Evolutionary conservation across 2,888 invertebrate genomes (phyloP), one percentile per base, ranked within the genome.

Genomic region (Phorcus lineatus): DNA sequence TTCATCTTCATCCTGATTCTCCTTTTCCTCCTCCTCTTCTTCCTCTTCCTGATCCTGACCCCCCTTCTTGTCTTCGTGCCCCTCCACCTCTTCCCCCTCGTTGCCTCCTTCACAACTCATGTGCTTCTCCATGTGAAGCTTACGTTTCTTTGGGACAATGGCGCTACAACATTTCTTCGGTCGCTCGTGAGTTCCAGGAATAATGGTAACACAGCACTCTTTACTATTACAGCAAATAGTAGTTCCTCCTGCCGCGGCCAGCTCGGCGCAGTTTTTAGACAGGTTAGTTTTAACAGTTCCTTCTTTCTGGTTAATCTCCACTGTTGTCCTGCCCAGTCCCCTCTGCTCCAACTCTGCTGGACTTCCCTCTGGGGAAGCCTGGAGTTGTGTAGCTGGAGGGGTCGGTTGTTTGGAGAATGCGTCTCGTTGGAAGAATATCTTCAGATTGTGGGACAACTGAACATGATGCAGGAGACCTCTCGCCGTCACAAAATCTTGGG

Each of bases 81-180:
- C 36, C 28, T 70, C 31, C 13, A 1, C 77, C 53, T 36, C 70
- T n/a, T 28, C 28, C 74, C 31, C 54, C 70, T 67, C 22, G n/a
- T 22, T 47, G 16, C 54, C 52, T 19, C 75, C 40, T 62, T 74
- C 74, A 19, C 24, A 13, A 22, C 36, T 55, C 88, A 86, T 67
- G 86, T 88, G 79, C 22, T 80, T 79, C 79, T 89, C 90, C 87
- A 92, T 89, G 84, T 92, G 91, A 6, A 89, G 85, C 62, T 91
- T 91, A 11, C 92, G 86, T 80, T 91, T 91, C 83, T 91, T 91
- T 2, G 92, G 92, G 24, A 91, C 85, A 7, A 92, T 89, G 6
- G 91, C 88, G 82, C 87, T 90, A 84, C 92, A 92, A 81, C 92
- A 92, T 77, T 91, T 90, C 74, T 89, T 87, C 0, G 88, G 85